Conservation (phyloP, 2,888 invertebrate species). For the Euclidia mi region DNA sequence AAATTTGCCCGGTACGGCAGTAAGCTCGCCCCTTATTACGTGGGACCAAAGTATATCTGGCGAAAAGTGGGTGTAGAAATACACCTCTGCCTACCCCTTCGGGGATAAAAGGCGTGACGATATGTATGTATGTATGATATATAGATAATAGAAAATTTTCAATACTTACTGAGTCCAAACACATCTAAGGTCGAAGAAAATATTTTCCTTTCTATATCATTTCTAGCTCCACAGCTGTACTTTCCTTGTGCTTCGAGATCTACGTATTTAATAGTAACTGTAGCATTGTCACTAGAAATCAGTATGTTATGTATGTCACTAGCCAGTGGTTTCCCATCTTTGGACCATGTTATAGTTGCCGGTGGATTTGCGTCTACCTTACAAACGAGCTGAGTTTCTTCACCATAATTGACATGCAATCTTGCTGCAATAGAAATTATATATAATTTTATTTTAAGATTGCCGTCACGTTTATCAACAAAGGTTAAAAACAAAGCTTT, state of each 20-base stretch:
- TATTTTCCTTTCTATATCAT: constrained; percentile 39
- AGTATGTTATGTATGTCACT: constrained; percentile 39
- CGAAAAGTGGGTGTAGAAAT: no score
- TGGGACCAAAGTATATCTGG: no score
- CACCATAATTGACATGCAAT: constrained; percentile 51
- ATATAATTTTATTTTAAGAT: neutral
- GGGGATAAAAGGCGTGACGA: no score
- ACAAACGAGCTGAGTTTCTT: constrained; percentile 53
- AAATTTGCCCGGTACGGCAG: no score
- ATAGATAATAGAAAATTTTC: neutral
- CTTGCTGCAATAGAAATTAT: constrained; percentile 1
- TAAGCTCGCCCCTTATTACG: no score
- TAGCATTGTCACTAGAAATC: constrained; percentile 54
- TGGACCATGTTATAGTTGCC: constrained; percentile 62
- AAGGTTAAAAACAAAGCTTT: no score
- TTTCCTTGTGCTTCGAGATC: constrained; percentile 47
- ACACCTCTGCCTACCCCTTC: no score
- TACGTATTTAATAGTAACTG: constrained; percentile 61
- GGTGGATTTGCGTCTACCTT: constrained; percentile 63
- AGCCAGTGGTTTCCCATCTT: constrained; percentile 40
- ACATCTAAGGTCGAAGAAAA: constrained; percentile 56
- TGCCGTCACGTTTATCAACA: no score
- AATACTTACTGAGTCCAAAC: constrained; percentile 58
- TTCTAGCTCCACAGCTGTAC: constrained; percentile 60
- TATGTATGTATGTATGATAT: no score